Percentiles rank a stretch among this genome's conserved stretches.
These are phyloP conservation scores for Gisinianus flammeolus DNA, from an alignment of 2,888 invertebrate genomes.

Conservation along the genomic window DNA sequence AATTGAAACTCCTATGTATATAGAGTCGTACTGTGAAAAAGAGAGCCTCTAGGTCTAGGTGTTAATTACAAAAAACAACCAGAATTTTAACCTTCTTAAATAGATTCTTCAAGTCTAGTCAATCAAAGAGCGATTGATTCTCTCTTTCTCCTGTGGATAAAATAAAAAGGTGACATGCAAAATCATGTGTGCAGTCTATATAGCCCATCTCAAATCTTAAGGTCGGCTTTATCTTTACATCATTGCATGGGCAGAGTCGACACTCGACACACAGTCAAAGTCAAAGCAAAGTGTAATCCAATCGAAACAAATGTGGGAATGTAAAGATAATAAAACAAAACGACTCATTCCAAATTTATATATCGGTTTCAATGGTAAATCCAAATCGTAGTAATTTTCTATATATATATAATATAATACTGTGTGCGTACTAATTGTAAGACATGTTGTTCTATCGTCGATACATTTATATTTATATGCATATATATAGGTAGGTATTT, in stretches of 20 bases:
- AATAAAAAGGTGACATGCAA: not conserved
- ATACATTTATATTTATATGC: too few relatives aligned
- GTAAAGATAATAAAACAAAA: not conserved
- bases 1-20: not conserved
- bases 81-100: slow-evolving; percentile 26
- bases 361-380: too few relatives aligned
- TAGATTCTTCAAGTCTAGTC: slow-evolving; percentile 8
- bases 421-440: too few relatives aligned
- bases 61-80: slow-evolving; percentile 14
- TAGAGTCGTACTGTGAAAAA: not conserved
- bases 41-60: slow-evolving; percentile 2
- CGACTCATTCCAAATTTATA: too few relatives aligned
- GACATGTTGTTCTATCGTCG: too few relatives aligned
- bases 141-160: not conserved
- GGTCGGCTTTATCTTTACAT: not conserved
- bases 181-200: too few relatives aligned
- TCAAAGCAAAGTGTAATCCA: not conserved
- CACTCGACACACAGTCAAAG: not conserved
- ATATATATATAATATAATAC: too few relatives aligned
- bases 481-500: too few relatives aligned
- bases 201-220: not conserved
- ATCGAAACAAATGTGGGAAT: not conserved
- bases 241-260: not conserved
- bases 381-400: too few relatives aligned
- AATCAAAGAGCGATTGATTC: not conserved